Percentiles rank a stretch among this genome's conserved stretches.
phyloP scores from a whole-genome alignment of 2,797 vertebrate species.

The Acanthiza pusilla region DNA sequence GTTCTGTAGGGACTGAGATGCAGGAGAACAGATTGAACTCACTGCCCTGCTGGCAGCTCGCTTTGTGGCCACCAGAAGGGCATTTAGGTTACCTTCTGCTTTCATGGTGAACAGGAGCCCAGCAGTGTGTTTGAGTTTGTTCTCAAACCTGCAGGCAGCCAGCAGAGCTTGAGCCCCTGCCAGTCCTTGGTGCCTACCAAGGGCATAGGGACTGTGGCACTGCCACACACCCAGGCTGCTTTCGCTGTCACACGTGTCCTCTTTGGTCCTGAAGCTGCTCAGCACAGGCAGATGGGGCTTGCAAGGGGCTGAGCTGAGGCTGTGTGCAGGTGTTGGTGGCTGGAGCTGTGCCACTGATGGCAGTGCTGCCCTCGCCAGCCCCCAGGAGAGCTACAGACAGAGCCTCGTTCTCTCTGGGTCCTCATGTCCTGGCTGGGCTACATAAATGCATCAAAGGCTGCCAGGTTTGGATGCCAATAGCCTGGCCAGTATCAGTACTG shows the following conservation, averaged over 20 bases:
- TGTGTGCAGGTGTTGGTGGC: not conserved
- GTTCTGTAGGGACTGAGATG: not conserved
- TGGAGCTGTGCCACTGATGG: not conserved
- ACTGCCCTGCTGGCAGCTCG: not conserved
- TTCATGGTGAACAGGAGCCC: not conserved
- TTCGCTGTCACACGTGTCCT: accelerated
- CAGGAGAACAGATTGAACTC: not conserved
- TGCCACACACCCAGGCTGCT: not conserved
- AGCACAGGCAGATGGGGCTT: not conserved
- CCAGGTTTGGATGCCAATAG: not conserved
- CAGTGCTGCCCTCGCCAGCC: accelerated
- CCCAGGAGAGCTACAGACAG: not conserved
- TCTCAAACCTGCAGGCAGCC: not conserved
- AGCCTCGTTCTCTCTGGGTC: not conserved
- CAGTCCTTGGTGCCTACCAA: not conserved
- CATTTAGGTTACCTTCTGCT: not conserved
- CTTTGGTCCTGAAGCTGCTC: not conserved
- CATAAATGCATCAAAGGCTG: not conserved
- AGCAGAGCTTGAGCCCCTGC: not conserved
- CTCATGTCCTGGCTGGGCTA: not conserved
- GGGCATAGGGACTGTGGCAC: not conserved
- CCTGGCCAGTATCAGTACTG: not conserved
- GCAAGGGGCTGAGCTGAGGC: not conserved
- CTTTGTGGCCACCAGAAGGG: not conserved
- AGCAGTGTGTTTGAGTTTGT: accelerated